Evolutionary conservation across 2,113 vertebrate genomes (phyloP).

Genomic region (Carassius auratus): DNA sequence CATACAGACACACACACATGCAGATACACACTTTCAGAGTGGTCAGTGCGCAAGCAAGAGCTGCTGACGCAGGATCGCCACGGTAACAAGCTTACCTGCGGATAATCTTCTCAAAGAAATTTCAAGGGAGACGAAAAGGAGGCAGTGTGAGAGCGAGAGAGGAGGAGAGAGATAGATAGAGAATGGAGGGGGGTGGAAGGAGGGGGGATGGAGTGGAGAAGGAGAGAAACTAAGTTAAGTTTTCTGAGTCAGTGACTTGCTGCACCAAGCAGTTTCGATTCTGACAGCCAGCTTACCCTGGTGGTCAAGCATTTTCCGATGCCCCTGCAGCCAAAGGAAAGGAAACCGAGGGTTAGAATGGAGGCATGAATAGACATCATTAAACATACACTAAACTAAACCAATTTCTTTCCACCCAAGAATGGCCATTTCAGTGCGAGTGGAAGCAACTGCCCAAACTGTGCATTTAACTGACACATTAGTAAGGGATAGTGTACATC

Average conservation of each 20-base stretch:
- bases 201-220: constrained; percentile 3
- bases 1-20: constrained; percentile 21
- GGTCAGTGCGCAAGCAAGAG: constrained; percentile 74
- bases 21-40: constrained; percentile 60
- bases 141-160: constrained; percentile 45
- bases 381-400: neutral
- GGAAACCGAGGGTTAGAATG: constrained; percentile 27
- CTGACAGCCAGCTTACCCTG: constrained; percentile 50
- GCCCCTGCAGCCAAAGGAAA: constrained; percentile 25
- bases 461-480: neutral
- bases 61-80: constrained; percentile 78
- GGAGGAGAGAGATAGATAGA: constrained; percentile 30
- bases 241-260: constrained; percentile 53
- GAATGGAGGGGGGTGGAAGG: constrained; percentile 14
- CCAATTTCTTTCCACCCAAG: neutral
- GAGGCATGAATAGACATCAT: constrained; percentile 5
- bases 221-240: constrained; percentile 55
- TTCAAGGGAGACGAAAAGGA: constrained; percentile 73
- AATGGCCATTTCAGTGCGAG: constrained; percentile 1
- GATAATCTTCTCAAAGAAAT: constrained; percentile 83
- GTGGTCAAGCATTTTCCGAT: constrained; percentile 40
- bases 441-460: neutral
- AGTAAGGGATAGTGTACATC: neutral
- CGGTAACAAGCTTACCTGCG: constrained; percentile 83
- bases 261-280: constrained; percentile 57